These are phyloP conservation scores for Falco columbarius DNA, from an alignment of 2,797 vertebrate species.

Conservation along the genomic window DNA sequence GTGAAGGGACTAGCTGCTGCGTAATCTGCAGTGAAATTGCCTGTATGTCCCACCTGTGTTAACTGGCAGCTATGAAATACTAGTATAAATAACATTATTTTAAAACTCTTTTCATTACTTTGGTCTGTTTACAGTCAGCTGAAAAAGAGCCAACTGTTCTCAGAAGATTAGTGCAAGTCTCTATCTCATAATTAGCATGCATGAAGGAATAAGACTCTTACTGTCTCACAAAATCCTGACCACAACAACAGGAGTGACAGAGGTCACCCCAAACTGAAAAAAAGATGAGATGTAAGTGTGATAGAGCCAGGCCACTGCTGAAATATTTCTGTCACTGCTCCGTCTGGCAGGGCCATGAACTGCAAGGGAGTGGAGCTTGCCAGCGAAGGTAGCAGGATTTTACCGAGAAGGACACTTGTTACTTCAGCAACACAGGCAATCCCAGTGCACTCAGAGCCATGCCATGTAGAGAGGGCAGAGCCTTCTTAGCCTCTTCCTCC, in stretches of 20 bases:
- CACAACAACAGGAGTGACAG: background rate
- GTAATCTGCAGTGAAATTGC: accelerated
- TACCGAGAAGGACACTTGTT: background rate
- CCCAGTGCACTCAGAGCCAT: background rate
- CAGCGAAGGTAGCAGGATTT: background rate
- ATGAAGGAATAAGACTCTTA: background rate
- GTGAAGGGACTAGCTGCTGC: background rate
- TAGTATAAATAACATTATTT: background rate
- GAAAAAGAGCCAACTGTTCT: background rate
- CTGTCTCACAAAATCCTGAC: background rate
- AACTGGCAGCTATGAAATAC: background rate
- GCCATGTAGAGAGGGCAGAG: accelerated
- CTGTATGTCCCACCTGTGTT: accelerated
- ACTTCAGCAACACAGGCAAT: background rate
- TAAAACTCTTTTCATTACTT: background rate
- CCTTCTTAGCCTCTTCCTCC: background rate
- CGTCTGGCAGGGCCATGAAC: background rate
- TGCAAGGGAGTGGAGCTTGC: background rate
- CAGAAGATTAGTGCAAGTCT: background rate
- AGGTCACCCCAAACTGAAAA: background rate
- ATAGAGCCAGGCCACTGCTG: background rate
- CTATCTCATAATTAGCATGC: background rate
- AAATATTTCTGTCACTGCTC: background rate
- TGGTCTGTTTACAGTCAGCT: background rate
- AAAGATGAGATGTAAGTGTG: background rate